phyloP scores from a whole-genome alignment of 2,888 invertebrate species.

The Poecilobothrus nobilitatus region DNA sequence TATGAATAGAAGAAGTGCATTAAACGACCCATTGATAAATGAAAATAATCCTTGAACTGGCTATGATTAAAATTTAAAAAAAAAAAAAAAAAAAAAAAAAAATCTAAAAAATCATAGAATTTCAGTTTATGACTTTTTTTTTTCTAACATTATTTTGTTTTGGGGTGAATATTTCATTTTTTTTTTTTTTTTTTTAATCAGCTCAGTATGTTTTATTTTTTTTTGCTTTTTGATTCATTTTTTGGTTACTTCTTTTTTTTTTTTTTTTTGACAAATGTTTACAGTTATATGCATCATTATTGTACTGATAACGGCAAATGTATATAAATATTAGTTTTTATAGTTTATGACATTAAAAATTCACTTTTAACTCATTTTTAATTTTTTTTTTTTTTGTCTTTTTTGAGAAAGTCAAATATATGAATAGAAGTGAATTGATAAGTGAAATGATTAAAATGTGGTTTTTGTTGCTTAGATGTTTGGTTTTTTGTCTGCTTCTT shows the following conservation, averaged over 20 bases:
- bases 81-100: too few relatives aligned
- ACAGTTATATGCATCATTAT: background rate
- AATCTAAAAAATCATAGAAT: background rate
- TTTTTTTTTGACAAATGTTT: background rate
- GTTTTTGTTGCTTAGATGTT: too few relatives aligned
- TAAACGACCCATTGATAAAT: constrained; percentile 20
- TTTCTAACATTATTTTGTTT: background rate
- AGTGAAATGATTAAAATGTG: background rate
- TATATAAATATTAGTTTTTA: too few relatives aligned
- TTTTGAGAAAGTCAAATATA: background rate
- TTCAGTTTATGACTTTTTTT: background rate
- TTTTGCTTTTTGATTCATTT: background rate
- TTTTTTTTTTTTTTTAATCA: background rate
- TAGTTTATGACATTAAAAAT: background rate
- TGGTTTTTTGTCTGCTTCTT: background rate
- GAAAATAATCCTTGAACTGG: constrained; percentile 18
- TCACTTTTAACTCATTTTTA: background rate
- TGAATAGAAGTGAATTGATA: background rate
- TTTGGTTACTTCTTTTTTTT: background rate
- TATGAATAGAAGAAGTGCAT: constrained; percentile 16
- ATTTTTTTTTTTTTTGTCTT: background rate
- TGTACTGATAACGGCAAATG: background rate
- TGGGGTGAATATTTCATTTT: background rate
- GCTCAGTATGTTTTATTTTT: background rate
- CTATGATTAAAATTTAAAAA: constrained; percentile 1